A percentile compares a stretch with the other conserved stretches of the same genome.
Conservation (phyloP, 2,113 vertebrate species). For the Seriola aureovittata region DNA sequence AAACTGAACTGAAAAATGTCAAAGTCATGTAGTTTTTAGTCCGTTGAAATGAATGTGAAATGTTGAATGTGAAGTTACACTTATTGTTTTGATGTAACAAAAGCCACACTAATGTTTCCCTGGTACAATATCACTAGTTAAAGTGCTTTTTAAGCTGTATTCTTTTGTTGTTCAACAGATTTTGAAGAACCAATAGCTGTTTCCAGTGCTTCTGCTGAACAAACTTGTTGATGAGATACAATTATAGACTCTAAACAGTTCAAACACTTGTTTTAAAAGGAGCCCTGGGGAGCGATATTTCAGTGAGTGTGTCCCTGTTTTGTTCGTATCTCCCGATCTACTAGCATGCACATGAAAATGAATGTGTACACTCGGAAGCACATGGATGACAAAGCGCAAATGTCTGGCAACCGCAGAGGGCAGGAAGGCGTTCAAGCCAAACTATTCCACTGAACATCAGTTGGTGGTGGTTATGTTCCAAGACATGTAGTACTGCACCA, state of each 20-base stretch:
- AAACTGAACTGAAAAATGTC: not conserved
- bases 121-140: slow-evolving; percentile 14
- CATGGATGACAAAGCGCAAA: not conserved
- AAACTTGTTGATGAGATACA: not conserved
- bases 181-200: not conserved
- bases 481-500: not conserved
- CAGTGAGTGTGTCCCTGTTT: not conserved
- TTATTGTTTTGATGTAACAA: not conserved
- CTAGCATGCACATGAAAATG: not conserved
- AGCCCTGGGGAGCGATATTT: not conserved
- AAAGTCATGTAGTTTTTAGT: not conserved
- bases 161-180: not conserved
- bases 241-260: not conserved
- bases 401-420: not conserved
- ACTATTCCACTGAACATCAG: not conserved
- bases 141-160: too few species aligned
- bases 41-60: not conserved
- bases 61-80: not conserved
- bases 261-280: not conserved
- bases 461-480: not conserved
- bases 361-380: not conserved
- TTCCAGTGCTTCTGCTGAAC: not conserved
- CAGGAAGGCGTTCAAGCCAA: not conserved
- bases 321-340: not conserved
- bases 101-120: not conserved